Evolutionary conservation across 2,113 vertebrate genomes (phyloP), one percentile per base, ranked within the genome.

Genomic region (Neofelis nebulosa): DNA sequence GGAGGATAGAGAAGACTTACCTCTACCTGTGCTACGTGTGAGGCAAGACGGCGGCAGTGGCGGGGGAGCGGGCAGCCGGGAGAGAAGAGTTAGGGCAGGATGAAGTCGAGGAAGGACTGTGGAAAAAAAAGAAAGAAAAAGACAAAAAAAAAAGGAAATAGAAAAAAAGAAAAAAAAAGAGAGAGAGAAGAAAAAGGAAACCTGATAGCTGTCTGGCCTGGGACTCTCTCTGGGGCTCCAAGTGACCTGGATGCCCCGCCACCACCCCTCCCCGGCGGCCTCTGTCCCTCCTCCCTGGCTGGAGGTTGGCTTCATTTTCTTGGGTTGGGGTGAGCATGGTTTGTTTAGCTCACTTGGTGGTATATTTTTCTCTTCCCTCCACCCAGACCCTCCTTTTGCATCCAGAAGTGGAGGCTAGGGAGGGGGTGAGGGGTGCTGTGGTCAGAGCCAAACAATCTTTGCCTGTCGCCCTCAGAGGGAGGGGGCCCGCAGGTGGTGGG

Each of bases 1-100:
- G 99, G 99, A 99, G 99, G 99, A 99, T 99, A 98, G 99, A 99
- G 99, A 99, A 99, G 99, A 99, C 99, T 90, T 99, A 99, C 98
- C 99, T 99, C 97, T 99, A 99, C 98, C 99, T 99, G 97, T 99
- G 99, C 99, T 99, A 99, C 0, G 99, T 99, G 99, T 99, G 98
- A 98, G 96, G 91, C 89, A 8, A 92, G 95, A 94, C 97, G 45
- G 31, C 25, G 81, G 95, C 41, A 61, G 96, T 85, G 87, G 55
- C 21, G 33, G 52, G 45, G 97, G 93, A 31, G 98, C n/a, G 57
- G 74, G 95, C 83, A 73, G 94, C 96, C 36, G 14, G 78, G 84
- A 92, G 83, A 95, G 97, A 94, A 81, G 33, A 23, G 86, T 27
- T n/a, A 36, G 92, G 61, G 95, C 5, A 69, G 97, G 97, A 65